These are phyloP conservation scores for Pleuronectes platessa DNA, from an alignment of 2,113 vertebrate species.

Conservation along the genomic window DNA sequence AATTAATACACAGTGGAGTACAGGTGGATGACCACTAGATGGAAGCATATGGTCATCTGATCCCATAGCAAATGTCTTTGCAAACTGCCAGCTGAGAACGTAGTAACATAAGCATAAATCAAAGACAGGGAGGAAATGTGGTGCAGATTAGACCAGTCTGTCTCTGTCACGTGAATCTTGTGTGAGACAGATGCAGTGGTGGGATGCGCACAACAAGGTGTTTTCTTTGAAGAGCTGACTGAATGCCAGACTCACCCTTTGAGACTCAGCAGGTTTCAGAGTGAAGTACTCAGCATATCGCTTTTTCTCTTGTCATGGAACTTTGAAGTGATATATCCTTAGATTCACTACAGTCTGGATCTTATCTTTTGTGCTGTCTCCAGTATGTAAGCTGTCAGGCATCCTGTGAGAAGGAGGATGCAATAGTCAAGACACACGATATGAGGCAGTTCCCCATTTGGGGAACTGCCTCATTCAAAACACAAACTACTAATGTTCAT, in stretches of 20 bases:
- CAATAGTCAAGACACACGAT: background rate
- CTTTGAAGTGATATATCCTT: background rate
- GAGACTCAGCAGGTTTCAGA: background rate
- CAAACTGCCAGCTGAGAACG: no score
- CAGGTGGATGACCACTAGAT: conserved; percentile 53
- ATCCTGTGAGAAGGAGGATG: background rate
- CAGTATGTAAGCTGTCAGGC: background rate
- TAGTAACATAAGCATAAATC: background rate
- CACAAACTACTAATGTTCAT: no score
- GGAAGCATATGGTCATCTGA: conserved; percentile 35
- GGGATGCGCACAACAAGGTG: background rate
- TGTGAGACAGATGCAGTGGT: background rate
- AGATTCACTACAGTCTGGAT: background rate
- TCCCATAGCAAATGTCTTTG: background rate
- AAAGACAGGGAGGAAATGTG: conserved; percentile 8
- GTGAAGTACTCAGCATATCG: background rate
- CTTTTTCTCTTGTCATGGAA: background rate
- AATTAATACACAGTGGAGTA: background rate
- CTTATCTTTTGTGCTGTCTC: background rate
- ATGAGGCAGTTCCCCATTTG: background rate
- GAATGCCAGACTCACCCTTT: no score
- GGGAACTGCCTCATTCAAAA: no score
- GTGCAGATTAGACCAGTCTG: background rate
- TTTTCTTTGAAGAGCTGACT: conserved; percentile 5
- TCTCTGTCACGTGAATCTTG: background rate